Evolutionary conservation across 2,113 vertebrate genomes (phyloP).

Genomic region (Elgaria multicarinata): DNA sequence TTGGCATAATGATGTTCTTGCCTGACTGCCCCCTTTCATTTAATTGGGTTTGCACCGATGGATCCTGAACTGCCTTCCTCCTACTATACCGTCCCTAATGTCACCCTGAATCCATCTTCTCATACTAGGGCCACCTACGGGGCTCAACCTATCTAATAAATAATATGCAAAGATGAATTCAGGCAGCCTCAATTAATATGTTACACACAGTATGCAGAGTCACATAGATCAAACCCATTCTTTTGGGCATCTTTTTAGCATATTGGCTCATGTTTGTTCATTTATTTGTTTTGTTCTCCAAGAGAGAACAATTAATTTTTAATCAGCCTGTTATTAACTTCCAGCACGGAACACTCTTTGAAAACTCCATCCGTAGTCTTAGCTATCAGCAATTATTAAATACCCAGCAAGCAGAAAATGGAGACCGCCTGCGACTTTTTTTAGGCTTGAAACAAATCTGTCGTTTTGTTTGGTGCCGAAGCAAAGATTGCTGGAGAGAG

Average conservation of each 20-base stretch:
- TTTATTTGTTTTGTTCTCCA: constrained; percentile 33
- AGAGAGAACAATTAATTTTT: constrained; percentile 37
- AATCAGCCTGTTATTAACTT: constrained; percentile 41
- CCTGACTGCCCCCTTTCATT: neutral
- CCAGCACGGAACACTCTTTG: constrained; percentile 25
- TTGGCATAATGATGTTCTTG: neutral
- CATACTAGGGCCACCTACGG: neutral
- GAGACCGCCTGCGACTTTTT: neutral
- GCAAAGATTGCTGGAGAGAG: neutral
- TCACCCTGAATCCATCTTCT: neutral
- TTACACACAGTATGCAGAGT: neutral
- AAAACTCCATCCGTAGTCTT: constrained; percentile 1
- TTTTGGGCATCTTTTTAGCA: neutral
- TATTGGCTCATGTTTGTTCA: constrained; percentile 22
- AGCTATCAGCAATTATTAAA: constrained; percentile 35
- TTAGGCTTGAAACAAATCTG: neutral
- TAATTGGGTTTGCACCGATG: neutral
- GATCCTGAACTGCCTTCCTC: neutral
- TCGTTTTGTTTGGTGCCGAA: neutral
- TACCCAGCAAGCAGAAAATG: neutral
- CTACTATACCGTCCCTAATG: neutral
- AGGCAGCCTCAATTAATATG: constrained; percentile 15
- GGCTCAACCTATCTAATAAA: neutral
- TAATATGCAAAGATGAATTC: neutral
- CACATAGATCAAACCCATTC: constrained; percentile 12